Evolutionary conservation across 2,113 vertebrate species (phyloP), one percentile per base, ranked within the genome.

Genomic region (Oncorhynchus gorbuscha): DNA sequence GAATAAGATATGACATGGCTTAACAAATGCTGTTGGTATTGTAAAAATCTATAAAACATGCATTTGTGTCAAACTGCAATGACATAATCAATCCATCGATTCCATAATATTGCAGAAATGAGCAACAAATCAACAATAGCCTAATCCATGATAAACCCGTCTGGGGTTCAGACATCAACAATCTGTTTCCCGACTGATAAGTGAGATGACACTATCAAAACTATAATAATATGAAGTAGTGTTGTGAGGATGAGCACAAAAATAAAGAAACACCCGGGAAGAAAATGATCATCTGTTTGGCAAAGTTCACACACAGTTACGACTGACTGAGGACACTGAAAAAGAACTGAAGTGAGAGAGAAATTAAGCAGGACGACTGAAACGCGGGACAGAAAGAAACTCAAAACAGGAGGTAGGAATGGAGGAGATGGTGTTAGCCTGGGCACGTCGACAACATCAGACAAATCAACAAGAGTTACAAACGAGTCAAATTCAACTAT

Each of bases 401-500:
- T 85, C 87, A 87, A 35, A 48, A 45, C 68, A 82, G 83, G 81
- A 87, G 86, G 84, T 78, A 89, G 84, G 89, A 85, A 89, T 91
- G 89, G 79, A 88, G 85, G 88, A 87, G 89, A 90, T 87, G 89
- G 82, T 66, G 76, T 88, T 89, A 88, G 87, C 89, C 89, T 91
- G 84, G 86, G 74, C 84, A 90, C 88, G 89, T 75, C 73, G 83
- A 88, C 89, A 91, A 93, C 91, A 89, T 87, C 75, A 92, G 89
- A 93, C 92, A 91, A 83, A 87, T 80, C 49, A 86, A 89, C 78
- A 89, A 91, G 83, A 86, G 83, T 45, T 91, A 92, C 89, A 87
- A 88, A 89, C 88, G 89, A 76, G 77, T 92, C 87, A 81, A 91
- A 91, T 90, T 92, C 81, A 87, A 89, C 88, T 88, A 91, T 83